Base-by-base conservation (phyloP, 2,113 vertebrate genomes). In the Dendrocopos noguchii region DNA sequence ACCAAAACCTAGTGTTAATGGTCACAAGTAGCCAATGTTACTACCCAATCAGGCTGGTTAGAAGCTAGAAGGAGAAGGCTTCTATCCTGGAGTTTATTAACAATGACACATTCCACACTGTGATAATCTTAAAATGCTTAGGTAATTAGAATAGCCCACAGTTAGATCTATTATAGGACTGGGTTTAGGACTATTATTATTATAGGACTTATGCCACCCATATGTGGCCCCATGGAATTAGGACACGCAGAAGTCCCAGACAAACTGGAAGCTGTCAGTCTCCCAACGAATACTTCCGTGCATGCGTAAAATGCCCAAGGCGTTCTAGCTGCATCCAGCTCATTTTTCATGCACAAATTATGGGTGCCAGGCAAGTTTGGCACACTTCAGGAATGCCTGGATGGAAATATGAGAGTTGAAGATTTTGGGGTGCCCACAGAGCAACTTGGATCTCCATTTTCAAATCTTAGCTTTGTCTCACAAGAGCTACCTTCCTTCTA, bases 221-320 rank as follows among this genome's bases (percentile, higher is more conserved):
- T 39, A 7, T 14, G 19, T 55, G n/a, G 39, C 6, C 15, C 18
- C 3, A 1, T 28, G 33, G 24, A 75, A 34, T 14, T 28, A 79
- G 55, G 63, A 57, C 1, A 4, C n/a, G 20, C 25, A 84, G 50
- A 84, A 65, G 12, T 50, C 55, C 20, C 3, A 3, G 22, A 84
- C 39, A 84, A 76, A 34, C 5, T 53, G 44, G 4, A 0, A 0
- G 0, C 34, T 75, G 57, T 53, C 44, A 34, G 4, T 70, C 12
- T 77, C 24, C 24, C 2, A 0, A 0, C 18, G 19, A 50, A 47
- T 36, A 44, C 7, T 24, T n/a, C 17, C 34, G 47, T 8, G 10
- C 6, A 46, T 0, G 0, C 55, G 28, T 19, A 66, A 74, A 92
- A 71, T 33, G 8, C 10, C 28, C 56, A 33, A 5, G 0, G 0